Evolutionary conservation across 1,140 invertebrate species (phyloP), one percentile per base, ranked within the genome.

Genomic region (Bombus sibiricus): DNA sequence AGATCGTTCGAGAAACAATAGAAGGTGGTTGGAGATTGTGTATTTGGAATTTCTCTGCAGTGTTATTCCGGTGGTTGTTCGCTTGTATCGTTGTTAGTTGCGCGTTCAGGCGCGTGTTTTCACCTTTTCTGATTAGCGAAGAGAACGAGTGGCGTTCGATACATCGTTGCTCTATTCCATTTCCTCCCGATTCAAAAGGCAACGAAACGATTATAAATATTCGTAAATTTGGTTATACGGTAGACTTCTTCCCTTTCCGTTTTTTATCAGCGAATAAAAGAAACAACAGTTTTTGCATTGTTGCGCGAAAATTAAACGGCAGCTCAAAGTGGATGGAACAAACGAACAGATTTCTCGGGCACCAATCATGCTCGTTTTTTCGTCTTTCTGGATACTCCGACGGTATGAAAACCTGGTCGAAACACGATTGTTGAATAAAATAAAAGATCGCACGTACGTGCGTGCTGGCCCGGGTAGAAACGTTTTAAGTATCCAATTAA

Each of bases 401-500:
- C 12, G 28, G 43, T 75, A 75, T n/a, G 72, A 73, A 73, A 73
- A 73, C 22, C 73, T 2, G 41, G 22, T 3, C n/a, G 73, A 53
- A 53, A 75, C 73, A 6, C 10, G 57, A 85, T 68, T 81, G 68
- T 85, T 15, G 68, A 84, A 72, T 79, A 62, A 84, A 79, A 84
- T 84, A 84, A 79, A 72, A 79, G 53, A 75, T 53, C 32, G 9
- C 10, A 3, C 37, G 43, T 64, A 59, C 37, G 71, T 81, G 83
- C 83, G 69, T 85, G 83, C 28, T 34, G 59, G 12, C 41, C 22
- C 59, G 59, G 66, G 28, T 59, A 62, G 28, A 37, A 75, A 71
- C 47, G 84, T 86, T 80, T 82, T 69, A 75, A 82, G 71, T 86
- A 82, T 69, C 84, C 84, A 86, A 86, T 86, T 80, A 86, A 82